Evolutionary conservation across 2,113 vertebrate genomes (phyloP), one percentile per base, ranked within the genome.

Genomic region (Ictidomys tridecemlineatus): DNA sequence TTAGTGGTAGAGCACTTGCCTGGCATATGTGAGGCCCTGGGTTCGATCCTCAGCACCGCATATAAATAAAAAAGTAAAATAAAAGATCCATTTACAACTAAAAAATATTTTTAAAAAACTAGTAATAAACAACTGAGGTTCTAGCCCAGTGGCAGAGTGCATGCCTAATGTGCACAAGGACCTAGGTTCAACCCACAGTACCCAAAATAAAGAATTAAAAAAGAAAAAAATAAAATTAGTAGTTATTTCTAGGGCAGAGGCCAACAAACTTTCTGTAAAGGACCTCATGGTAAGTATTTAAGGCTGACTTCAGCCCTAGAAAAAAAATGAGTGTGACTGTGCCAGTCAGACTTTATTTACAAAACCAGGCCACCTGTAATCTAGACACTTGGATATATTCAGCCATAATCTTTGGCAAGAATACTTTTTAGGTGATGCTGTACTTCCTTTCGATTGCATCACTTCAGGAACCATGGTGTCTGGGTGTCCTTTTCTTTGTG

Each of bases 271-370:
- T 78, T 77, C 83, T 37, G 24, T 76, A 74, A 53, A 87, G n/a
- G n/a, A 51, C 51, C 61, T 78, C 17, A 85, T 89, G 34, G 39
- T 96, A 92, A 92, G 51, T 79, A 92, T 45, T 92, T 89, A 74
- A 51, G 56, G 39, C 39, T 91, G 30, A 2, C 34, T 32, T 30
- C 45, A 51, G 45, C 42, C 34, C 32, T 65, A 20, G 14, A 32
- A 53, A 34, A 12, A 24, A 20, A n/a, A 37, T 45, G 45, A 70
- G 32, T 45, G n/a, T 85, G 83, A 32, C 65, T 85, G 32, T 73
- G 72, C 51, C 67, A 89, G 0, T 95, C 42, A 89, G 2, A 77
- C 20, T 87, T 69, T 51, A 63, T 48, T 93, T 89, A 93, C 39
- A 48, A 70, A 80, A 88, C 77, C 26, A 88, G 4, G 11, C 32